Conservation (phyloP, 2,888 invertebrate species). For the Alcis repandata region DNA sequence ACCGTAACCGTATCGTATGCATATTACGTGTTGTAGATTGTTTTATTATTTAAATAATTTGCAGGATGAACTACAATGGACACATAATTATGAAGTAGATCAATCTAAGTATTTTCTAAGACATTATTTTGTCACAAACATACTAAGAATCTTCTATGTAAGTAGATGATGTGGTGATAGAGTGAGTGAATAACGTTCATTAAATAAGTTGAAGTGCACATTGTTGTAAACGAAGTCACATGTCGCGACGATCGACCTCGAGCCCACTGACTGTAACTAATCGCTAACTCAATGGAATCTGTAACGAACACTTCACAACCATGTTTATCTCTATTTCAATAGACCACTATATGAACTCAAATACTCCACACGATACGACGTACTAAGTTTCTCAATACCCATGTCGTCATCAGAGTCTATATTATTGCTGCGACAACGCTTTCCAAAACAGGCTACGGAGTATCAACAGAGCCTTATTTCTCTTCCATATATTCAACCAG, state of each 20-base stretch:
- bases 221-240: slow-evolving; percentile 42
- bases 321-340: slow-evolving; percentile 53
- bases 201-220: slow-evolving; percentile 33
- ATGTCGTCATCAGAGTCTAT: slow-evolving; percentile 1
- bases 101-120: background rate
- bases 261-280: slow-evolving; percentile 64
- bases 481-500: background rate
- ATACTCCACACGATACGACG: slow-evolving; percentile 9
- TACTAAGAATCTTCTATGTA: background rate
- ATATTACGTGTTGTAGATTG: slow-evolving; percentile 13
- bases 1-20: slow-evolving; percentile 12
- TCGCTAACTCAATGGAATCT: slow-evolving; percentile 63
- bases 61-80: slow-evolving; percentile 1
- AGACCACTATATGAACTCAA: slow-evolving; percentile 31
- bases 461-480: background rate
- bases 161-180: background rate
- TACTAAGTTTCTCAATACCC: slow-evolving; percentile 5
- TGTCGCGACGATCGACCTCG: slow-evolving; percentile 58
- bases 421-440: background rate
- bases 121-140: background rate
- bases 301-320: slow-evolving; percentile 52
- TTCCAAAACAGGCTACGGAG: slow-evolving; percentile 1
- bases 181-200: slow-evolving; percentile 24
- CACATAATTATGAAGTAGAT: background rate
- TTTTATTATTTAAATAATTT: slow-evolving; percentile 31